Evolutionary conservation across 1,140 invertebrate species (phyloP), one percentile per base, ranked within the genome.

Genomic region (Mya arenaria): DNA sequence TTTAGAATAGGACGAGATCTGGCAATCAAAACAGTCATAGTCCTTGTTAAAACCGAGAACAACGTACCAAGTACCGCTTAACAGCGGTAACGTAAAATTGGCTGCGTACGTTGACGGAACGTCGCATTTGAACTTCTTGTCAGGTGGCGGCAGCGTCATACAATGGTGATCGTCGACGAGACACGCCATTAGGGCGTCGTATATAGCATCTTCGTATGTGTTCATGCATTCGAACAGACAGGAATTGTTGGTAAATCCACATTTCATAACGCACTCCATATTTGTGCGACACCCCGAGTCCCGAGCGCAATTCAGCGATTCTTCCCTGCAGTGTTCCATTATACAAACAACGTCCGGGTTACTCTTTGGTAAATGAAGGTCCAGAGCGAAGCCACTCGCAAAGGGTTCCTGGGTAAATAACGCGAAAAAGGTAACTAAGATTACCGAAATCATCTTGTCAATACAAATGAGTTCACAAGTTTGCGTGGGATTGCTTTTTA

Each of bases 11-110:
- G 65, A 74, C 0, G 75, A 80, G 19, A 80, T 77, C 37, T 86
- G 84, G 62, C 85, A 84, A 52, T 86, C 72, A 52, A 86, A 86
- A 41, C 85, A 86, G 52, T 86, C 85, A 56, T 81, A 85, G 25
- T 74, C 41, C 13, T 69, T 79, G 34, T 86, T 86, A 5, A 80
- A n/a, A 19, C 85, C 85, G 0, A 44, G 25, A 0, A 83, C 80
- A 10, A 86, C 81, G 32, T 83, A 86, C 86, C 86, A 87, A 0
- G 75, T 37, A 15, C 86, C 86, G 13, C 74, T 65, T 0, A 87
- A 36, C 15, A 58, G 39, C 25, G 56, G 32, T 0, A 84, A 63
- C 3, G 66, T 41, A 39, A 87, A 84, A 37, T 68, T 81, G 30
- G 58, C 69, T 1, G 75, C 36, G 17, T 58, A 44, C 8, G 56